Evolutionary conservation across 2,797 vertebrate genomes (phyloP).

Genomic region (Pogonophryne albipinna): DNA sequence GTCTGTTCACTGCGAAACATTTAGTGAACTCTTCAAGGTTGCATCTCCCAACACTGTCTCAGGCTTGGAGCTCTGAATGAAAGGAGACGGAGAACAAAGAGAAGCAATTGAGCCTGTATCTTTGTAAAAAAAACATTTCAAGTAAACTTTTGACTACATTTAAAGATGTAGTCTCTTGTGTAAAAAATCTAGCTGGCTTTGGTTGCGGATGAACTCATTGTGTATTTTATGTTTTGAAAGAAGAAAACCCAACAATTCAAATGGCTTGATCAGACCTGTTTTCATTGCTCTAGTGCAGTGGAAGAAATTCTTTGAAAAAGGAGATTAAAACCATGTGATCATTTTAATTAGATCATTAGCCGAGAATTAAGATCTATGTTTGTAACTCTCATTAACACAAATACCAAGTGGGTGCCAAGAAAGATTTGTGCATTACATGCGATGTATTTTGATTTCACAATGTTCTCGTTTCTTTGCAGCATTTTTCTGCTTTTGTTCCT

Average conservation of each 20-base stretch:
- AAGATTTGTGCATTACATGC: conserved; percentile 67
- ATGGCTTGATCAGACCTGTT: conserved; percentile 73
- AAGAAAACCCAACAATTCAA: conserved; percentile 68
- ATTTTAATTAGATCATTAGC: conserved; percentile 87
- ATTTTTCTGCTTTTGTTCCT: conserved; percentile 31
- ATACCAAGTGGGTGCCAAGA: conserved; percentile 74
- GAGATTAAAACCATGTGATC: conserved; percentile 87
- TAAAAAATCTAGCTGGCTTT: conserved; percentile 75
- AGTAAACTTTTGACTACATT: conserved; percentile 70
- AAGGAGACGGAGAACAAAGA: conserved; percentile 35
- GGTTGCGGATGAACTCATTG: conserved; percentile 73
- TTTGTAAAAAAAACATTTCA: conserved; percentile 63
- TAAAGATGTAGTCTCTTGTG: conserved; percentile 66
- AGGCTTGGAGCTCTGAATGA: conserved; percentile 41
- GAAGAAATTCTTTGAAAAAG: conserved; percentile 79
- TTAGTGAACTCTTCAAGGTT: conserved; percentile 72
- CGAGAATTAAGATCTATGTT: conserved; percentile 83
- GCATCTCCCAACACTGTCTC: conserved; percentile 39
- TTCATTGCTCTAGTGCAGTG: conserved; percentile 65
- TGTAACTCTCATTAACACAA: conserved; percentile 83
- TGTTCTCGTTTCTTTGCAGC: conserved; percentile 35
- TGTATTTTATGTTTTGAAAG: conserved; percentile 67
- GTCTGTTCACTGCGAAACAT: conserved; percentile 67
- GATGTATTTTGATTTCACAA: conserved; percentile 39
- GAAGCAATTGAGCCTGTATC: conserved; percentile 49